A percentile compares a stretch with the other conserved stretches of the same genome.
Evolutionary conservation across 2,113 vertebrate genomes (phyloP).

Genomic region (Gallinago paraguaiae): DNA sequence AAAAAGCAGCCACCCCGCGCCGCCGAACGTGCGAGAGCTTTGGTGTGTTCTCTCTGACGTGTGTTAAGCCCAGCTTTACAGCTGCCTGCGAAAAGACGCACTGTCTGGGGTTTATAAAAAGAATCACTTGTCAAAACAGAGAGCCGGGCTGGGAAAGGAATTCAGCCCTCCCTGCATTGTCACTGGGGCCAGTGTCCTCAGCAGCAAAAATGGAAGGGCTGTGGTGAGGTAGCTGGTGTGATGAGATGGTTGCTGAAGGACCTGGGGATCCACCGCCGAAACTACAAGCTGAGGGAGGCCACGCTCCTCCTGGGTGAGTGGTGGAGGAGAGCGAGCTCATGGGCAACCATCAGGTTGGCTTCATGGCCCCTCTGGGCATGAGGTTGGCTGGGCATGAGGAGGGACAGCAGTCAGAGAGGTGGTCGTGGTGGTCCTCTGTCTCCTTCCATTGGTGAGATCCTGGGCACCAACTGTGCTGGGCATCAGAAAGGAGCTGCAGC

Average conservation of each 20-base stretch:
- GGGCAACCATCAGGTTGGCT: not conserved
- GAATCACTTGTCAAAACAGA: constrained; percentile 40
- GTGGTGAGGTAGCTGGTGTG: fast-evolving
- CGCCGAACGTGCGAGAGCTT: not conserved
- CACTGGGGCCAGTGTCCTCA: not conserved
- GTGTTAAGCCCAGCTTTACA: constrained; percentile 42
- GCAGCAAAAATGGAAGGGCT: not conserved
- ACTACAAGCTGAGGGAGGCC: not conserved
- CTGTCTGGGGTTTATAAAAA: constrained; percentile 44
- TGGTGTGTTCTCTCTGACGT: not conserved
- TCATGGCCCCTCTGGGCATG: not conserved
- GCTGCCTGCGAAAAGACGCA: constrained; percentile 9
- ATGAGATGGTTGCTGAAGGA: not conserved
- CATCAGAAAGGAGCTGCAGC: not conserved
- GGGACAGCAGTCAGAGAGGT: not conserved
- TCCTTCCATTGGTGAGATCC: fast-evolving
- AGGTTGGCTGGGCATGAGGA: not conserved
- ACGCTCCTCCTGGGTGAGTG: not conserved
- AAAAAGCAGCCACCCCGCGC: not conserved
- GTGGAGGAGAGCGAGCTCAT: fast-evolving
- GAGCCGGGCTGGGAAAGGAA: constrained; percentile 3
- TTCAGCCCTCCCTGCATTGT: not conserved
- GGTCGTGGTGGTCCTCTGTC: not conserved
- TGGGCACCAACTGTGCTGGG: fast-evolving
- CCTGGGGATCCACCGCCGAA: not conserved